Conservation (phyloP, 1,140 invertebrate genomes). For the Lutraria rhynchaena region DNA sequence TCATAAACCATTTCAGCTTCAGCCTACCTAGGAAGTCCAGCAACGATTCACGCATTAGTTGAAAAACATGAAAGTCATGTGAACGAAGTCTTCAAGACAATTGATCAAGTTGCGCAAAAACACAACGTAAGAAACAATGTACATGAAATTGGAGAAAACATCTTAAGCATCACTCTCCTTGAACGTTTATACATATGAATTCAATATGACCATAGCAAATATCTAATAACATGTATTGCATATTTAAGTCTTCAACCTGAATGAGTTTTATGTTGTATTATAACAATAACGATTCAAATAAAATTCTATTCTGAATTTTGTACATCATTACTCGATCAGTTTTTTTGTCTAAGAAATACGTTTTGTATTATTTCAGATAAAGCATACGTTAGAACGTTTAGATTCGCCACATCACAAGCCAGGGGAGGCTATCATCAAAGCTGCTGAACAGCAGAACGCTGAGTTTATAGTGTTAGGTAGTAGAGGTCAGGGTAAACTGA, state of each 20-base stretch:
- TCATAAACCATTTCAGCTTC: slow-evolving; percentile 20
- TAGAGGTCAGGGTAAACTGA: slow-evolving; percentile 60
- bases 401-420: slow-evolving; percentile 32
- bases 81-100: slow-evolving; percentile 6
- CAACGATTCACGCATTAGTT: slow-evolving; percentile 2
- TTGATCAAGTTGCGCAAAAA: slow-evolving; percentile 13
- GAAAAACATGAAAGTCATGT: slow-evolving; percentile 3
- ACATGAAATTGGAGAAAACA: too few relatives aligned
- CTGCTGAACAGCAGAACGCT: slow-evolving; percentile 62
- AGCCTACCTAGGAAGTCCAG: slow-evolving; percentile 15
- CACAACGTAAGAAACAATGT: slow-evolving; percentile 22
- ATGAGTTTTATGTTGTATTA: too few relatives aligned
- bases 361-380: slow-evolving; percentile 29
- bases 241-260: too few relatives aligned
- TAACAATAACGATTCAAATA: too few relatives aligned
- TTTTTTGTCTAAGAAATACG: too few relatives aligned
- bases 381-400: slow-evolving; percentile 55
- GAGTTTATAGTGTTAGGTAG: slow-evolving; percentile 65
- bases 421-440: slow-evolving; percentile 58
- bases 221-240: too few relatives aligned
- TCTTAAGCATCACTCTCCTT: too few relatives aligned
- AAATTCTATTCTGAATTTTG: too few relatives aligned
- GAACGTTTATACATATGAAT: too few relatives aligned
- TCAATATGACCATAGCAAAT: too few relatives aligned
- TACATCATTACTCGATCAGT: too few relatives aligned